Evolutionary conservation across 2,113 vertebrate species (phyloP).

Genomic region (Otolemur garnettii): DNA sequence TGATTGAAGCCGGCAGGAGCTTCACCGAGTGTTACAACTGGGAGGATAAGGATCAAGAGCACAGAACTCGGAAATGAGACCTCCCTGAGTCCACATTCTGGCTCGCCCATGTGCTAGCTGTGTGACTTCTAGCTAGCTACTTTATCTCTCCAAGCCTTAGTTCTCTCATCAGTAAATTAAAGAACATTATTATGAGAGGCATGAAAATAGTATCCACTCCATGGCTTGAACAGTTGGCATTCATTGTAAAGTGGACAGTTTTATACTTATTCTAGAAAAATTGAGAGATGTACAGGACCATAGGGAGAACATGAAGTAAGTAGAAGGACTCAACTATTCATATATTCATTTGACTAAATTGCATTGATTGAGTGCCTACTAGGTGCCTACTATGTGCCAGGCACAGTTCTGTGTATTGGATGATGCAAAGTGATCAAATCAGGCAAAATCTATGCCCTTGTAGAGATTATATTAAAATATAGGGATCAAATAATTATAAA

Average conservation of each 20-base stretch:
- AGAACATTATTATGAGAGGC: neutral
- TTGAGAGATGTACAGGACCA: neutral
- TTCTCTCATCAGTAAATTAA: neutral
- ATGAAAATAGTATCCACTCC: neutral
- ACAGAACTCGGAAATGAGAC: neutral
- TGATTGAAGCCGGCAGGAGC: neutral
- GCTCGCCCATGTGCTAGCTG: neutral
- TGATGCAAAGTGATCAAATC: neutral
- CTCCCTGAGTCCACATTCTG: neutral
- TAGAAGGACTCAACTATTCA: neutral
- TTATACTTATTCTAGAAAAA: constrained; percentile 18
- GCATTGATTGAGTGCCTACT: neutral
- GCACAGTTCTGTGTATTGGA: neutral
- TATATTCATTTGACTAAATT: neutral
- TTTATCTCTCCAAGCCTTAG: neutral
- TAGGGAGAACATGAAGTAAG: neutral
- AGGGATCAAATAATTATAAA: neutral
- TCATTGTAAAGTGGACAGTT: neutral
- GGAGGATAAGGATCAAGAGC: neutral
- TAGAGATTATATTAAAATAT: neutral
- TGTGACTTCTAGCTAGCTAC: neutral
- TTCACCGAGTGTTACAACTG: neutral
- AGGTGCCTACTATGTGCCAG: too few relatives aligned
- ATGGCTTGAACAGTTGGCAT: neutral
- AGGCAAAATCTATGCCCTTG: neutral